Base-by-base conservation (phyloP, 1,140 invertebrate genomes). In the Drosophila leontia region DNA sequence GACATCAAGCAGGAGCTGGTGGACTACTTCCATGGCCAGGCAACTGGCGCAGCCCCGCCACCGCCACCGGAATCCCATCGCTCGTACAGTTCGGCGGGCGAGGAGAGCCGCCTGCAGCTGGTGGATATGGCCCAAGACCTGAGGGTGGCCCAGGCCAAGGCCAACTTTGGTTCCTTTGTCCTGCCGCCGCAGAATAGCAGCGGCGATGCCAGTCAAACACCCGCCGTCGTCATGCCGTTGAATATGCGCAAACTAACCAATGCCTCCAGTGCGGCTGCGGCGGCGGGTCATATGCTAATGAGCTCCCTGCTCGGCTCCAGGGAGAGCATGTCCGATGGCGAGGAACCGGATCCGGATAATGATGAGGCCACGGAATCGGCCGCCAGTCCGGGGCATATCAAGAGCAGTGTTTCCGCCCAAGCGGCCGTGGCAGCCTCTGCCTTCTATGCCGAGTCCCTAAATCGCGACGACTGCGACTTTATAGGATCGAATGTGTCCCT, bases 401-500 rank as follows among this genome's bases (percentile, higher is more conserved):
- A 91, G 67, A 90, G 85, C 61, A 92, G 82, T 34, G 84, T 64
- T 0, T 92, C 91, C 6, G 87, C 91, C 2, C 91, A 92, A 26
- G 67, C 67, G 15, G 70, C 70, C 12, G 70, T 60, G 0, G 84
- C 91, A 1, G 91, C 86, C 0, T 87, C 91, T 0, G 91, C 91
- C 0, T 59, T 91, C 26, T 92, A 92, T n/a, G 80, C 88, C 13
- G 91, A 92, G 23, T 91, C 79, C 51, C 61, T 92, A 32, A 80
- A 75, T 44, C 74, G 86, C 0, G 91, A 92, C 26, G 91, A 92
- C 37, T 92, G 85, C 50, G 91, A 92, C 45, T 92, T 92, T 35
- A 75, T 93, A 6, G 93, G 93, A 0, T 93, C 91, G 71, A 93
- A 92, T 75, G 92, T 93, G 23, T 92, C 93, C 3, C 69, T 92